Evolutionary conservation across 2,113 vertebrate genomes (phyloP), one percentile per base, ranked within the genome.

Genomic region (Engystomops pustulosus): DNA sequence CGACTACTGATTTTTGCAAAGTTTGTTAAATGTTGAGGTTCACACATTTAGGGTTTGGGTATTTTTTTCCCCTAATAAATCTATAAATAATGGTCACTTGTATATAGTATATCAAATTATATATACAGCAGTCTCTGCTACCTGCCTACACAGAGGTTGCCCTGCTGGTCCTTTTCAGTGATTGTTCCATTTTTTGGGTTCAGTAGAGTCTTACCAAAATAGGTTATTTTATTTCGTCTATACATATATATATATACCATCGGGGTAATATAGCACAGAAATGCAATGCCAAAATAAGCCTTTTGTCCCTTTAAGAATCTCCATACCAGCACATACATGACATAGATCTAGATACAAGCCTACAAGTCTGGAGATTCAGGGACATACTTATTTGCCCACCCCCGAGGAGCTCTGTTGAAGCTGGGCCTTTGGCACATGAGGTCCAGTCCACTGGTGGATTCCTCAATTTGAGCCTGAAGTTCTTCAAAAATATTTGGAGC

Each of bases 281-380:
- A 74, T 58, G 34, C 20, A 23, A 23, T 34, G 51, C 45, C 11
- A 17, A 25, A 55, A 34, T 12, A 55, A 38, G 30, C 74, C 17
- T n/a, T 11, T 23, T 70, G 3, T n/a, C 65, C 36, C 18, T 18
- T 38, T 12, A 11, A 32, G 4, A 53, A 20, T 34, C 27, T 41
- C 51, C 53, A 25, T 25, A 78, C 25, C 20, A 6, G 5, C 9
- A 36, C 12, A n/a, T 32, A 75, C 17, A 15, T n/a, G 20, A 41
- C 2, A 2, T 72, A 45, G 8, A n/a, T 17, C 5, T 41, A 45
- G 69, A 47, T 47, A 47, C 23, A 27, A 27, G n/a, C 20, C 95
- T 94, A 99, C 91, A 98, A 93, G 83, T 99, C 96, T 0, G 93
- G 95, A 0, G 96, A 96, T 86, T 98, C 97, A 0, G 96, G 97